Evolutionary conservation across 1,140 invertebrate species (phyloP), one percentile per base, ranked within the genome.

Genomic region (Aphelenchoides avenae): DNA sequence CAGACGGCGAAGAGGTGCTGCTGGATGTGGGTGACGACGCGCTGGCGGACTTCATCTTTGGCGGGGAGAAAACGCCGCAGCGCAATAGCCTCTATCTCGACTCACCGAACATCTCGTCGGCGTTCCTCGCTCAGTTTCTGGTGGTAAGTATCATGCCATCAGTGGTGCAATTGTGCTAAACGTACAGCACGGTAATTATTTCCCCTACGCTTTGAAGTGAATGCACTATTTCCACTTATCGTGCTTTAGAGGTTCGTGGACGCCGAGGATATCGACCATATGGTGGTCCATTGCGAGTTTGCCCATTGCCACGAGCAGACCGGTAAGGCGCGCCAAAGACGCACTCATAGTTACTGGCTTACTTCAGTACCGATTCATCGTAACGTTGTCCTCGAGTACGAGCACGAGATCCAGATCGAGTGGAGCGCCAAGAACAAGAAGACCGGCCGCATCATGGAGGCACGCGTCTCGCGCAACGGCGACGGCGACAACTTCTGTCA

Each of bases 401-500:
- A 49, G 26, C 47, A 49, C 24, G 41, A 49, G 7, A 49, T 49
- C 22, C 47, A 49, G 24, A 48, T 49, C 7, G 47, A 49, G 51
- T 49, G 47, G 47, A 49, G 47, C 51, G 7, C 47, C 7, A 7
- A 18, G 7, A 49, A 49, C 41, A 36, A 18, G 30, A 42, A 41
- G 18, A 42, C 47, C 9, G 47, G 47, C 7, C 7, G 47, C 7
- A 18, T 49, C 15, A 49, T 49, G 47, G 47, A 49, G 18, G 47
- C 47, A n/a, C n/a, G 47, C 7, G 30, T 49, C 9, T 49, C 47
- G 7, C n/a, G 47, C 7, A 49, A 49, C 24, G 47, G 47, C 9
- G 47, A 49, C 30, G 30, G 41, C 26, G 47, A 49, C 47, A 48
- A 49, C 51, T 49, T 49, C 41, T 49, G 47, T 46, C 47, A 49